Evolutionary conservation across 1,140 invertebrate genomes (phyloP).

Genomic region (Calosoma granatense): DNA sequence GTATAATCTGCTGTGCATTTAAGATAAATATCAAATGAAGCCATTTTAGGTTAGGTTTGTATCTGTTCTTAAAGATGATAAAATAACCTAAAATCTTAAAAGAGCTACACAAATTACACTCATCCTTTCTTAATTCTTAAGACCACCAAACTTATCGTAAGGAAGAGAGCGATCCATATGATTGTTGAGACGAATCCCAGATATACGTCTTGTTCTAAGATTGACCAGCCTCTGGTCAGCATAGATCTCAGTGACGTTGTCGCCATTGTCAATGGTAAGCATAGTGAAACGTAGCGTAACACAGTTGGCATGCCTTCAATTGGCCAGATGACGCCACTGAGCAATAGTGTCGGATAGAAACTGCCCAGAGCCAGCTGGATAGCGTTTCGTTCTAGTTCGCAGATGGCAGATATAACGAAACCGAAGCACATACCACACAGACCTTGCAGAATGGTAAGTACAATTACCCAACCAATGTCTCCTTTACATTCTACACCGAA

Average conservation of each 20-base stretch:
- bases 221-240: constrained; percentile 79
- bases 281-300: constrained; percentile 69
- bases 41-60: too few relatives aligned
- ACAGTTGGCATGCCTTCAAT: constrained; percentile 80
- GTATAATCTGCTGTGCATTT: too few relatives aligned
- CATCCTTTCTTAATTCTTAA: constrained; percentile 68
- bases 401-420: constrained; percentile 87
- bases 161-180: constrained; percentile 80
- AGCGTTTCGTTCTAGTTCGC: constrained; percentile 85
- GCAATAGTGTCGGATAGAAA: constrained; percentile 85
- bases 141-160: constrained; percentile 69
- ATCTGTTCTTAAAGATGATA: not conserved
- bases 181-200: constrained; percentile 78
- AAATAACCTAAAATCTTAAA: not conserved
- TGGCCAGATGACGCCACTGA: constrained; percentile 86
- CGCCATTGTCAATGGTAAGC: constrained; percentile 81
- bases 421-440: constrained; percentile 92
- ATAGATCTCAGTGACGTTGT: constrained; percentile 83
- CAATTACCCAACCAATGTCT: constrained; percentile 70
- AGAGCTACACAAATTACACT: constrained; percentile 13
- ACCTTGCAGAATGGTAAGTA: constrained; percentile 76
- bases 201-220: constrained; percentile 74
- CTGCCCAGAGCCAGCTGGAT: constrained; percentile 89
- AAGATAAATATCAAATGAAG: too few relatives aligned
- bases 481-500: constrained; percentile 81